A percentile compares a stretch with the other conserved stretches of the same genome.
phyloP scores from a whole-genome alignment of 2,113 vertebrate species.

The Pycnonotus jocosus region DNA sequence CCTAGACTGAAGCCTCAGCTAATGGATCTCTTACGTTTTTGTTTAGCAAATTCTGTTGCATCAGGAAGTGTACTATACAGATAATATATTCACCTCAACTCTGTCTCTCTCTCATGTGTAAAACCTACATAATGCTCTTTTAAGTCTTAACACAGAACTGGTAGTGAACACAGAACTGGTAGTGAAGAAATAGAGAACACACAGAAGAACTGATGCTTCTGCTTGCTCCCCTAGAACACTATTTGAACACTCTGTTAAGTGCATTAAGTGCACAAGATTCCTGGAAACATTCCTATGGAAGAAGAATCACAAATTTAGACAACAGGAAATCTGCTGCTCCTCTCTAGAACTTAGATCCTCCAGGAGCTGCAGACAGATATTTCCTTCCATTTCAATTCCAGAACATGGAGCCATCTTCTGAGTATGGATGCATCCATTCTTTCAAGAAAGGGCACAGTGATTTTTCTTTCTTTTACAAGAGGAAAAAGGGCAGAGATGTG shows the following conservation, averaged over 20 bases:
- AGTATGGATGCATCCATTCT: background rate
- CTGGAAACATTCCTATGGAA: background rate
- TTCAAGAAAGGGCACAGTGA: background rate
- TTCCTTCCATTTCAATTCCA: background rate
- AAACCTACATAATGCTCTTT: background rate
- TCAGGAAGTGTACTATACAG: background rate
- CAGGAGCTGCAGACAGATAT: background rate
- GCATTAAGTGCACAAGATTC: background rate
- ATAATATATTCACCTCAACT: background rate
- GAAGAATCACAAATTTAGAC: background rate
- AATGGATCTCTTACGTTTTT: background rate
- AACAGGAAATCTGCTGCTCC: background rate
- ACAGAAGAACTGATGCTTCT: background rate
- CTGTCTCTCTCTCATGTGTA: background rate
- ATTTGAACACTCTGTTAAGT: background rate
- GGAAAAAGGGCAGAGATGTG: background rate
- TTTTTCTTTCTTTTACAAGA: background rate
- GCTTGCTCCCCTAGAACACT: background rate
- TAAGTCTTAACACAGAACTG: background rate
- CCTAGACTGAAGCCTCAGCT: background rate
- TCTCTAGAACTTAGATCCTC: background rate
- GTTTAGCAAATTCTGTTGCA: background rate
- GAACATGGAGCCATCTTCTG: background rate
- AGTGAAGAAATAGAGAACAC: background rate
- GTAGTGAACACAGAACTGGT: background rate